Conservation (phyloP, 2,113 vertebrate genomes). For the Tautogolabrus adspersus region DNA sequence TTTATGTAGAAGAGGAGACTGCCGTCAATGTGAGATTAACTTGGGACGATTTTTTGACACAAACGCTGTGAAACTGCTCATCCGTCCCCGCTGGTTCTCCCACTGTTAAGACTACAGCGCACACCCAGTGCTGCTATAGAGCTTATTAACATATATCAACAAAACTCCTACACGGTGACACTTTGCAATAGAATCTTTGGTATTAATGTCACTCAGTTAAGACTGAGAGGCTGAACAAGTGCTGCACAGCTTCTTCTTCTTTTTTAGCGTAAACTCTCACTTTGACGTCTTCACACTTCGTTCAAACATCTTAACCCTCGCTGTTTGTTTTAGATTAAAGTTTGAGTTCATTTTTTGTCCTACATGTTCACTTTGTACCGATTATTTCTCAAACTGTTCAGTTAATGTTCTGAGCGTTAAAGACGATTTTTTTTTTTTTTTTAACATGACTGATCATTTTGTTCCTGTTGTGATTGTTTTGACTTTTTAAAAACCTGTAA, state of each 20-base stretch:
- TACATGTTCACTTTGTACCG: conserved; percentile 4
- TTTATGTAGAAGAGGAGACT: not conserved
- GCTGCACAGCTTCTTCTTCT: not conserved
- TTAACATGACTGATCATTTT: conserved; percentile 15
- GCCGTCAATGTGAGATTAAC: conserved; percentile 21
- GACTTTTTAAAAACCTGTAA: conserved; percentile 32
- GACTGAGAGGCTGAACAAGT: conserved; percentile 16
- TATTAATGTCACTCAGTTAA: conserved; percentile 2
- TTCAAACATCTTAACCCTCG: conserved; percentile 58
- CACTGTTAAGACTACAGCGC: conserved; percentile 5
- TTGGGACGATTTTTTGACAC: not conserved
- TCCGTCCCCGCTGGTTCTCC: conserved; percentile 1
- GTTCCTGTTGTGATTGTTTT: conserved; percentile 27
- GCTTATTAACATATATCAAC: not conserved
- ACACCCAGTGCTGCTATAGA: conserved; percentile 8
- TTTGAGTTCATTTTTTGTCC: not conserved
- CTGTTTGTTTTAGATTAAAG: conserved; percentile 5
- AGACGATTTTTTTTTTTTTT: conserved; percentile 11
- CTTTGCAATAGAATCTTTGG: conserved; percentile 8
- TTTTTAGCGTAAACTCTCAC: conserved; percentile 5
- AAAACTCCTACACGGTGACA: not conserved
- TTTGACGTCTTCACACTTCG: conserved; percentile 2
- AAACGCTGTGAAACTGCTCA: not conserved
- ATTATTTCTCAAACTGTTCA: not conserved
- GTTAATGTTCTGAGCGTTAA: conserved; percentile 19